Base-by-base conservation (phyloP, 1,140 invertebrate species). In the Musca domestica region DNA sequence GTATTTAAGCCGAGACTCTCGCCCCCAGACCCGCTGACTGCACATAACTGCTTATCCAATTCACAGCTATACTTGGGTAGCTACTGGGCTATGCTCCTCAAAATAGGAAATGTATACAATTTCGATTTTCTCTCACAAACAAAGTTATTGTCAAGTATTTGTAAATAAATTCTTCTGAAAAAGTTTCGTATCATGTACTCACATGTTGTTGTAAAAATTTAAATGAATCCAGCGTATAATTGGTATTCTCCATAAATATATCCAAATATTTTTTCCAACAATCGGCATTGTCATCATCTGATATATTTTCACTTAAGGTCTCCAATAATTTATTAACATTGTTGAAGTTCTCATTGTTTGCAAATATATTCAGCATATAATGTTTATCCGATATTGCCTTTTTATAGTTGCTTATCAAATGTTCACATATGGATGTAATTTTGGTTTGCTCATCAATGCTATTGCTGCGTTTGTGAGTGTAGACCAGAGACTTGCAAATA, bases 401-500 rank as follows among this genome's bases (percentile, higher is more conserved):
- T 61, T 52, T 0, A 64, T 70, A 34, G 20, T 61, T 34, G 9
- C 17, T 9, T 41, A 61, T 20, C 19, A 61, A 34, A 12, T 41
- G 1, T 19, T 61, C 56, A 34, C 56, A 61, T 20, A 41, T 30
- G 17, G 2, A 7, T 19, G 17, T 12, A 19, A 30, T 30, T 61
- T 61, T 49, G 0, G 12, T 9, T 25, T 51, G 46, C 3, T 22
- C 27, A 4, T 68, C 61, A 10, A 14, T 22, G 4, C 14, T 46
- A 65, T 17, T 27, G 19, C 7, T 58, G 7, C 61, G 66, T 52
- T 70, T n/a, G 19, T 64, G 15, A 2, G 48, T 25, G 14, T 47
- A 25, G 12, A 70, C 41, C 15, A 80, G 54, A 0, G 71, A 30
- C 54, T 76, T 77, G 10, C 67, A 71, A 20, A 80, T 67, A 10